A percentile compares a stretch with the other conserved stretches of the same genome.
phyloP scores from a whole-genome alignment of 2,797 vertebrate genomes.

The Phaenicophaeus curvirostris region DNA sequence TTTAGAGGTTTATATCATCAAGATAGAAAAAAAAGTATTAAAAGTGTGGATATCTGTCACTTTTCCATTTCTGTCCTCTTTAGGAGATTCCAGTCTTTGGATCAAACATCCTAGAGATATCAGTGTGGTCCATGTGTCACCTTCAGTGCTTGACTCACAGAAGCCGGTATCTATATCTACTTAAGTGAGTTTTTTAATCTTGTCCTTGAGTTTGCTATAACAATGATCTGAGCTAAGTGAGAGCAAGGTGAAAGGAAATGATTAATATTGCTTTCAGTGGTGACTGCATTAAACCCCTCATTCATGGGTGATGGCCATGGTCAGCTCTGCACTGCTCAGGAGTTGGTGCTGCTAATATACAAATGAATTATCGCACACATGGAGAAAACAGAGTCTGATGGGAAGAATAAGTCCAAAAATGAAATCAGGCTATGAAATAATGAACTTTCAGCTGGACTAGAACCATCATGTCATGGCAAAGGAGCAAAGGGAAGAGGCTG shows the following conservation, averaged over 20 bases:
- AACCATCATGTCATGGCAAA: not conserved
- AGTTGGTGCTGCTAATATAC: not conserved
- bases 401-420: not conserved
- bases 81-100: not conserved
- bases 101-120: not conserved
- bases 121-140: not conserved
- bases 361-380: not conserved
- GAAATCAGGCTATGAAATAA: not conserved
- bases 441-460: not conserved
- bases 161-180: not conserved
- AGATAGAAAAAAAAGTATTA: not conserved
- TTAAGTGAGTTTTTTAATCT: not conserved
- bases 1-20: not conserved
- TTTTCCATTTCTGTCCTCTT: not conserved
- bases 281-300: not conserved
- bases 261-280: not conserved
- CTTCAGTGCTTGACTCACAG: rapidly evolving
- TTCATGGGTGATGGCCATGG: not conserved
- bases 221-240: not conserved
- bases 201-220: not conserved
- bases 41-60: not conserved
- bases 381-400: not conserved
- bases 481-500: not conserved
- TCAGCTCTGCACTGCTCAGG: rapidly evolving
- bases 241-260: not conserved